Percentiles rank a stretch among this genome's conserved stretches.
Conservation (phyloP, 2,113 vertebrate species). For the Azemiops feae region DNA sequence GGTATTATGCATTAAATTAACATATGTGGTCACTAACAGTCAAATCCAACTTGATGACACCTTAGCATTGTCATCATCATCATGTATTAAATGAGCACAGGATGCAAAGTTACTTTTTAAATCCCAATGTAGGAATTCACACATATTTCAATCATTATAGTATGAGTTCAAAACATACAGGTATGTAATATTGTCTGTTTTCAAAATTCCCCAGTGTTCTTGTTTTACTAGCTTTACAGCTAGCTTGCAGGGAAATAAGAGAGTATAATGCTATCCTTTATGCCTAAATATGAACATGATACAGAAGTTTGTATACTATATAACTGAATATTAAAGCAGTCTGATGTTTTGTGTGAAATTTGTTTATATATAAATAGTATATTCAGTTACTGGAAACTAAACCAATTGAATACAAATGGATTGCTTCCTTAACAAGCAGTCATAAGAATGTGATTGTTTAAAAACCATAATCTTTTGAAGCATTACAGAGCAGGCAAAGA, state of each 20-base stretch:
- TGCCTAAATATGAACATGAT: background rate
- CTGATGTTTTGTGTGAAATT: background rate
- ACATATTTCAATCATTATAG: background rate
- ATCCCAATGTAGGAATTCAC: too few species aligned
- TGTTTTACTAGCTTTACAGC: background rate
- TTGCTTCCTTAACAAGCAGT: background rate
- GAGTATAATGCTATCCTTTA: background rate
- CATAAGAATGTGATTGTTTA: background rate
- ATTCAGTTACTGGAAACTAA: background rate
- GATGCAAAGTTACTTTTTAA: background rate
- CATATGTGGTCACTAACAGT: background rate
- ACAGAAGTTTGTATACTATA: background rate
- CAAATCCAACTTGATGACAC: background rate
- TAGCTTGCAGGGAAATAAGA: background rate
- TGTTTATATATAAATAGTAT: background rate
- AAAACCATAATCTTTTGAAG: background rate
- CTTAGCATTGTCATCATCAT: background rate
- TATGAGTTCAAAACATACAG: background rate
- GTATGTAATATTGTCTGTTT: background rate
- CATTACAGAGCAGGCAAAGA: background rate
- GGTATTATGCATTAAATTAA: background rate
- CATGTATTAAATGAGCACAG: background rate
- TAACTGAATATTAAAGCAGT: background rate
- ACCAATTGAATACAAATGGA: background rate
- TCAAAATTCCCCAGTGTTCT: background rate